phyloP scores from a whole-genome alignment of 2,797 vertebrate species.

The Hafferia zeledoni region DNA sequence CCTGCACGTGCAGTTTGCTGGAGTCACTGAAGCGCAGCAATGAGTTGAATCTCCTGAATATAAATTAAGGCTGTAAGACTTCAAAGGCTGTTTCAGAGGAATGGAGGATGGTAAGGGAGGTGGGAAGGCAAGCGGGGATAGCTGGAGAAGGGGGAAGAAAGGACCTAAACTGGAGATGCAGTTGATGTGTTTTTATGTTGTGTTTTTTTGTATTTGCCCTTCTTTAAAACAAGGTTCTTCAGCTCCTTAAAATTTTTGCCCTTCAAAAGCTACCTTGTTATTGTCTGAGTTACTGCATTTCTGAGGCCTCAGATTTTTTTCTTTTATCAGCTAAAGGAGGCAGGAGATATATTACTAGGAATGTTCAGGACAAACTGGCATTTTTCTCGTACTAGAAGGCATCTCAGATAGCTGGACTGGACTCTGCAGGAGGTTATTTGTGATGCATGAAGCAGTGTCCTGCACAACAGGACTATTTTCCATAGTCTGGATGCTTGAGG shows the following conservation, averaged over 20 bases:
- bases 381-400: background rate
- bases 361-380: background rate
- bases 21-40: background rate
- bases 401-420: background rate
- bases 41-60: background rate
- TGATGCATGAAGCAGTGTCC: background rate
- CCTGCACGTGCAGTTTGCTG: background rate
- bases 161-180: accelerated
- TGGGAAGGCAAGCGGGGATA: background rate
- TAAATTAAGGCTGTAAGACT: background rate
- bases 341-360: background rate
- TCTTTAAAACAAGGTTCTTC: background rate
- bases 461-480: background rate
- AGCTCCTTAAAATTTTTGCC: background rate
- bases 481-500: background rate
- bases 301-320: background rate
- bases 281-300: background rate
- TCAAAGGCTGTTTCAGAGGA: background rate
- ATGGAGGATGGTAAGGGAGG: background rate
- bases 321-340: background rate
- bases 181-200: accelerated
- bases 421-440: background rate
- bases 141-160: background rate
- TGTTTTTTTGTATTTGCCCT: background rate
- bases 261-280: background rate